Evolutionary conservation across 2,888 invertebrate species (phyloP).

Genomic region (Crioceris asparagi): DNA sequence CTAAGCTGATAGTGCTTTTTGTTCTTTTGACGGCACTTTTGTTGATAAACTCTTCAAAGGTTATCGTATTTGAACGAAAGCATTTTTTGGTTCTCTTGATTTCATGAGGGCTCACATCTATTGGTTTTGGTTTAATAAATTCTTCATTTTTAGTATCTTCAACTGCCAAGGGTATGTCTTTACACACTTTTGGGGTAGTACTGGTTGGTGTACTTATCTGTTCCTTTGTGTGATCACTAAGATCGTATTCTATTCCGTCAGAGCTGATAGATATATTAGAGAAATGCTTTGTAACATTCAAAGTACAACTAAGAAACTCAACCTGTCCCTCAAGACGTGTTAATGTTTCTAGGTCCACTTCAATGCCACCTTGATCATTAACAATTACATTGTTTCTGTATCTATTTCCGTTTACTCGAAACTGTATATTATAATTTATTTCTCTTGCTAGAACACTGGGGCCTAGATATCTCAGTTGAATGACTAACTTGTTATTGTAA

Average conservation of each 20-base stretch:
- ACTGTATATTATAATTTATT: conserved; percentile 21
- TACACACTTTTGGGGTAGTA: no score
- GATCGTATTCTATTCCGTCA: no score
- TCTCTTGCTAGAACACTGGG: conserved; percentile 20
- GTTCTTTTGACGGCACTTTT: no score
- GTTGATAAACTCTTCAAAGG: conserved; percentile 15
- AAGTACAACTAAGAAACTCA: conserved; percentile 14
- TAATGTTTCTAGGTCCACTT: conserved; percentile 14
- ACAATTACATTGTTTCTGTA: conserved; percentile 11
- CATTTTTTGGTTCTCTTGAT: no score
- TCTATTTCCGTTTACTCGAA: conserved; percentile 9
- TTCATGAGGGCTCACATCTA: no score
- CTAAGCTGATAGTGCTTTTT: conserved; percentile 19
- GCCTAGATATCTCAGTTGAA: conserved; percentile 25
- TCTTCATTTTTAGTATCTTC: no score
- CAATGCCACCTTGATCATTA: conserved; percentile 10
- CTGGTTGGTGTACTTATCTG: no score
- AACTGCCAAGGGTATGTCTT: no score
- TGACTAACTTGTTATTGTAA: conserved; percentile 12
- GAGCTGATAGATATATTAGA: no score
- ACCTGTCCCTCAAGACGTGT: conserved; percentile 9
- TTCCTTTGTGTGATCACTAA: no score
- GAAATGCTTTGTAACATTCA: conserved; percentile 13
- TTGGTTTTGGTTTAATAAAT: no score
- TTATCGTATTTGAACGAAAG: conserved; percentile 19